Conservation (phyloP, 1,140 invertebrate genomes). For the Caenorhabditis brenneri region DNA sequence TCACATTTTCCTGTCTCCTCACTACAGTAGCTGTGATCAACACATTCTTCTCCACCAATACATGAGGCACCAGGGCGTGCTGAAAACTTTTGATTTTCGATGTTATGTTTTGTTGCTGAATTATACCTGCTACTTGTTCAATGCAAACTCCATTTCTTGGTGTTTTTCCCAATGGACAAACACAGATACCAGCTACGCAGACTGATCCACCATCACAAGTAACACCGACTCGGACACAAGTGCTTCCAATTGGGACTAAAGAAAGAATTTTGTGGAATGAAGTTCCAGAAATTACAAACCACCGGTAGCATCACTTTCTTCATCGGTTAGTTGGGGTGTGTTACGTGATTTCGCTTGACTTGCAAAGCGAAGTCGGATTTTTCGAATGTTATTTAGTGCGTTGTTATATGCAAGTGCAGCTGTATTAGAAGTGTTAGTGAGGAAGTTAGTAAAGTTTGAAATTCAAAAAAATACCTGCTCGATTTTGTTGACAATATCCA, state of each 20-base stretch:
- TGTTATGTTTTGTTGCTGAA: not conserved
- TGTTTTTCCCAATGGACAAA: conserved; percentile 51
- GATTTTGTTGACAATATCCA: conserved; percentile 19
- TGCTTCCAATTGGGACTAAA: conserved; percentile 49
- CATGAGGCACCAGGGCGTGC: conserved; percentile 44
- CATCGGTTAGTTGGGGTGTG: conserved; percentile 19
- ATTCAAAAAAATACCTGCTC: not conserved
- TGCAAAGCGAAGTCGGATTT: conserved; percentile 18
- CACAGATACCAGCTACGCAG: conserved; percentile 52
- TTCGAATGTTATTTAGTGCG: conserved; percentile 15
- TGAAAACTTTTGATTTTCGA: not conserved
- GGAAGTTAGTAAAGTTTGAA: not conserved
- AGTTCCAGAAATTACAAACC: not conserved
- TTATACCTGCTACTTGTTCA: conserved; percentile 35
- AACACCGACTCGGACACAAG: conserved; percentile 46
- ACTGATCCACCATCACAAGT: conserved; percentile 51
- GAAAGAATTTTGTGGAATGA: not conserved
- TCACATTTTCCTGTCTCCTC: conserved; percentile 27
- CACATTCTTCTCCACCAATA: conserved; percentile 45
- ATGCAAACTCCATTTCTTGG: conserved; percentile 33
- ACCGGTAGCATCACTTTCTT: not conserved
- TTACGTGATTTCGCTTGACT: conserved; percentile 21
- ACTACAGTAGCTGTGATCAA: conserved; percentile 28
- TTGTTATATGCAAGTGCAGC: conserved; percentile 23
- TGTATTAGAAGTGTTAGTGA: not conserved